Percentiles rank a stretch among this genome's conserved stretches.
Evolutionary conservation across 2,113 vertebrate genomes (phyloP).

Genomic region (Phrynocephalus versicolor): DNA sequence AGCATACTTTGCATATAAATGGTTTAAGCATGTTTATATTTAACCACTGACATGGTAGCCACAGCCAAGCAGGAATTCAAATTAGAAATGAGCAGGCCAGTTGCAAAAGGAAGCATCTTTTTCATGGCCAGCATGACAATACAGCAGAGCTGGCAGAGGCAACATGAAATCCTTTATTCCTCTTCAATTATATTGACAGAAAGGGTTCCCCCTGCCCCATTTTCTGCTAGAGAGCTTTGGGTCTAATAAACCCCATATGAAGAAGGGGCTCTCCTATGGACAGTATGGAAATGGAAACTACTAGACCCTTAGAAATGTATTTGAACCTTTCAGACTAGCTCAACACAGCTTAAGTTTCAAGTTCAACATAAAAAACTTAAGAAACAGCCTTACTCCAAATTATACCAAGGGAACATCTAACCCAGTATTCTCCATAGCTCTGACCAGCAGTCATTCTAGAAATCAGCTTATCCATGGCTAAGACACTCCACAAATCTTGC

Average conservation of each 20-base stretch:
- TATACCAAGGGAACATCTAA: not conserved
- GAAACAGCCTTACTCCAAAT: not conserved
- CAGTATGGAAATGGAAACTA: not conserved
- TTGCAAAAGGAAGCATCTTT: not conserved
- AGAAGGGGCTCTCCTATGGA: not conserved
- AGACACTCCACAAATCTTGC: rapidly evolving
- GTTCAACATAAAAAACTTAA: not conserved
- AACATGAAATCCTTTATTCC: not conserved
- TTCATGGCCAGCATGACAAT: not conserved
- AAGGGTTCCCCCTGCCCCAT: no score
- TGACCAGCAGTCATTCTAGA: not conserved
- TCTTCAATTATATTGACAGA: not conserved
- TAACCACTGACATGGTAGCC: not conserved
- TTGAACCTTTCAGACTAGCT: not conserved
- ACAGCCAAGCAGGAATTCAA: not conserved
- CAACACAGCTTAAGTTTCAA: not conserved
- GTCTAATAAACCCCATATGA: not conserved
- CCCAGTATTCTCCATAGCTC: no score
- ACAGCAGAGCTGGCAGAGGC: not conserved
- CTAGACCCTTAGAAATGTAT: not conserved
- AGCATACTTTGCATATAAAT: not conserved
- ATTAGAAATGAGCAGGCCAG: not conserved
- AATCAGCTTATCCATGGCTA: not conserved
- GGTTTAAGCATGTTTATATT: not conserved
- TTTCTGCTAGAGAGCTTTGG: no score